phyloP scores from a whole-genome alignment of 2,797 vertebrate genomes.

The Rhinophrynus dorsalis region DNA sequence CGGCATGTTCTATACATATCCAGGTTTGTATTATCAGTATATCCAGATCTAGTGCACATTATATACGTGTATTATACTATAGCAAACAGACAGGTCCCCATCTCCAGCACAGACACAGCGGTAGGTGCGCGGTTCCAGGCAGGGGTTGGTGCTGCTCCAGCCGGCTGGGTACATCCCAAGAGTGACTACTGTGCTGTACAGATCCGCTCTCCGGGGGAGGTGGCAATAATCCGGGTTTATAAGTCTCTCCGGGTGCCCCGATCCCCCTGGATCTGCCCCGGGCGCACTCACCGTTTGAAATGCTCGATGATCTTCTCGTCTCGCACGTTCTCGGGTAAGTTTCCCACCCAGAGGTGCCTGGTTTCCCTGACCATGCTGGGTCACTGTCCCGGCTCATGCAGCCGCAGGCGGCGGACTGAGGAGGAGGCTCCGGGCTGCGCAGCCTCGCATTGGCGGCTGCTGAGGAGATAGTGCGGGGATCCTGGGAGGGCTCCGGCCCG shows the following conservation, averaged over 20 bases:
- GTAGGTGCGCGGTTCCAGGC: too few species aligned
- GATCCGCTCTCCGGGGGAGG: background rate
- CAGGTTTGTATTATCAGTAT: too few species aligned
- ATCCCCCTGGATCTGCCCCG: background rate
- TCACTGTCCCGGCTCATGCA: conserved; percentile 76
- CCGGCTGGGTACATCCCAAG: background rate
- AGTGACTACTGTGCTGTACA: background rate
- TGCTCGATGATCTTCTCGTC: conserved; percentile 99
- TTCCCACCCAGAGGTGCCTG: conserved; percentile 99
- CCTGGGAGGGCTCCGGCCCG: conserved; percentile 13
- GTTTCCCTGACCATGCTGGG: conserved; percentile 99
- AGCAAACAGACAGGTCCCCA: too few species aligned
- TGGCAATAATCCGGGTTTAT: conserved; percentile 42
- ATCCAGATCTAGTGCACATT: too few species aligned
- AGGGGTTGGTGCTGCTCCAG: too few species aligned
- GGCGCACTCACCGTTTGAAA: conserved; percentile 94
- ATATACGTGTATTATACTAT: too few species aligned
- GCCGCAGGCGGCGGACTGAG: conserved; percentile 65
- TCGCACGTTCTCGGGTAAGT: conserved; percentile 98
- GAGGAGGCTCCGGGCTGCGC: conserved; percentile 25
- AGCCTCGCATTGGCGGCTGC: conserved; percentile 51
- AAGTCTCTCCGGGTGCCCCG: background rate
- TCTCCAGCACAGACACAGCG: too few species aligned
- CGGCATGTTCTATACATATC: too few species aligned
- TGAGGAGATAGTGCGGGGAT: conserved; percentile 5